phyloP scores from a whole-genome alignment of 2,888 invertebrate genomes.

The Dioctria linearis region DNA sequence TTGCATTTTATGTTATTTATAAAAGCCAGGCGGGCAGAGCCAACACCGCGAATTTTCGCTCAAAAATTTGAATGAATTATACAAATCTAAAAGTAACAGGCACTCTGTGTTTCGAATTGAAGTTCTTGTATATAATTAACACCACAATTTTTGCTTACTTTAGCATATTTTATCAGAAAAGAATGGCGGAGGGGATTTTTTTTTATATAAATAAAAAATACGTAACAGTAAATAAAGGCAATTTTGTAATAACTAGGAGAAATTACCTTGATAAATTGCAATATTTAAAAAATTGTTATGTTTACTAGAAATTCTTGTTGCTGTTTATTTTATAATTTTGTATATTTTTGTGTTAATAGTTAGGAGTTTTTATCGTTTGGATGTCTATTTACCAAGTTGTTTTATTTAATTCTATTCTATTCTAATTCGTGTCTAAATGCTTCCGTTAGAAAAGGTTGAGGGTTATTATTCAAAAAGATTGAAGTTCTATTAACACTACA shows the following conservation, averaged over 20 bases:
- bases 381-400: no score
- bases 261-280: constrained; percentile 5
- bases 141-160: background rate
- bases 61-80: no score
- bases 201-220: background rate
- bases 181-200: background rate
- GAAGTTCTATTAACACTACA: no score
- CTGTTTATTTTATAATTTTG: no score
- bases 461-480: no score
- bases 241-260: constrained; percentile 10
- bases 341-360: no score
- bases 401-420: no score
- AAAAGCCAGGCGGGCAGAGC: background rate
- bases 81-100: background rate
- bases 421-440: no score
- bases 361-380: no score
- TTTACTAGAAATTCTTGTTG: no score
- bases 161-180: background rate
- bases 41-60: constrained; percentile 12
- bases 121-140: constrained; percentile 9
- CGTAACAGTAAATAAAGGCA: background rate
- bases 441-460: no score
- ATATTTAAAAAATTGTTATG: no score
- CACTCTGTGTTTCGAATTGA: background rate
- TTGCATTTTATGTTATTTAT: constrained; percentile 13